These are phyloP conservation scores for Podarcis siculus DNA, from an alignment of 2,797 vertebrate genomes.

Conservation along the genomic window DNA sequence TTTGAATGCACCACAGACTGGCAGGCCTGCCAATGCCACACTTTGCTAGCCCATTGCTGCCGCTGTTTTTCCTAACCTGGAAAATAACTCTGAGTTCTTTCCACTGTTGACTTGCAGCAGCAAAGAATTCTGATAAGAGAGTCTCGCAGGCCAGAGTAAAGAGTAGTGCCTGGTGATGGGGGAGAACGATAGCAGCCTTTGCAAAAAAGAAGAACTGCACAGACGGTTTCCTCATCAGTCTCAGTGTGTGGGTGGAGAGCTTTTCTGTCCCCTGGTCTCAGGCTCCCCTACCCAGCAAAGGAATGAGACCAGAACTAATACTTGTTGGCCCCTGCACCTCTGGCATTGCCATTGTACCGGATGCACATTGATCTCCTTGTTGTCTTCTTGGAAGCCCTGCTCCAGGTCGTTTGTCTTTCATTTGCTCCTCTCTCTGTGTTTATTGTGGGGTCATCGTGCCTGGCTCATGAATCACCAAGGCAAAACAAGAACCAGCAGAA, in stretches of 20 bases:
- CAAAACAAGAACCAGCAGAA: background rate
- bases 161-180: background rate
- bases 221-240: conserved; percentile 22
- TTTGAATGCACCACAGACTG: too few relatives aligned
- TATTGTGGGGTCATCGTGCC: background rate
- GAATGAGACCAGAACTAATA: background rate
- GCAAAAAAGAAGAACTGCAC: background rate
- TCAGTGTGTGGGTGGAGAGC: background rate
- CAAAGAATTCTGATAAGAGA: background rate
- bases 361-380: background rate
- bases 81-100: background rate
- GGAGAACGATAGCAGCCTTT: background rate
- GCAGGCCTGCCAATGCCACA: background rate
- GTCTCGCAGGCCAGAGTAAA: background rate
- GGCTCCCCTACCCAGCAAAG: background rate
- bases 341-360: background rate
- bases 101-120: background rate
- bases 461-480: conserved; percentile 26
- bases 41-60: background rate
- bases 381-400: background rate
- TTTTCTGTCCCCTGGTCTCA: background rate
- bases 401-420: background rate
- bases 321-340: background rate
- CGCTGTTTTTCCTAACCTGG: background rate
- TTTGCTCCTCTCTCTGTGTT: background rate